Evolutionary conservation across 2,113 vertebrate genomes (phyloP).

Genomic region (Hepsetus odoe): DNA sequence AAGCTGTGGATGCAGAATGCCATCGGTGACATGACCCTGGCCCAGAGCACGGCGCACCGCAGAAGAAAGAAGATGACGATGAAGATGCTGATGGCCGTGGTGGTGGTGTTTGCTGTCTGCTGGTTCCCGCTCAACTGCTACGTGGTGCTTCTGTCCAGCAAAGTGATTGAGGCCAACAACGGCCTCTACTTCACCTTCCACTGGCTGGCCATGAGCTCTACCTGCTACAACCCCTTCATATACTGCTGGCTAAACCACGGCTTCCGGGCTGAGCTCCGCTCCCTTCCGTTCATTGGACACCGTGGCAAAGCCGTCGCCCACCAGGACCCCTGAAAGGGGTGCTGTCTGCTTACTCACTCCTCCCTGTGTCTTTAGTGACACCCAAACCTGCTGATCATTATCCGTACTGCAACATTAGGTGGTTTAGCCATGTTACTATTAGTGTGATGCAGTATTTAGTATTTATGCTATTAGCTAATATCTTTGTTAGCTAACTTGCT

Average conservation of each 20-base stretch:
- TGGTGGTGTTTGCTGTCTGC: slow-evolving; percentile 87
- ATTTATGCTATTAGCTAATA: no score
- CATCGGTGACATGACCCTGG: slow-evolving; percentile 79
- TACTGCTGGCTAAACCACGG: slow-evolving; percentile 94
- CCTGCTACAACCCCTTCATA: slow-evolving; percentile 96
- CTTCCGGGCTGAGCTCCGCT: slow-evolving; percentile 85
- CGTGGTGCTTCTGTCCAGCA: slow-evolving; percentile 89
- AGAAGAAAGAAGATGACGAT: slow-evolving; percentile 78
- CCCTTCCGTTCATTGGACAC: slow-evolving; percentile 58
- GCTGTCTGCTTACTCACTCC: background rate
- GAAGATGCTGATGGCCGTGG: slow-evolving; percentile 83
- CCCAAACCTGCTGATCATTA: no score
- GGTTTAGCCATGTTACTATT: no score
- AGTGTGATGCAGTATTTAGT: no score
- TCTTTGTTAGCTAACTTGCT: no score
- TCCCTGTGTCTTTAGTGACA: no score
- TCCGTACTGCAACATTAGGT: no score
- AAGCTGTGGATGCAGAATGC: slow-evolving; percentile 80
- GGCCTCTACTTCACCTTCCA: slow-evolving; percentile 91
- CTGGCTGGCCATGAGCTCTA: slow-evolving; percentile 95
- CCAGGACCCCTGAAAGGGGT: background rate
- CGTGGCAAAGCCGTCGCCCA: background rate
- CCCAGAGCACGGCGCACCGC: slow-evolving; percentile 74
- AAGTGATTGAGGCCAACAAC: slow-evolving; percentile 85
- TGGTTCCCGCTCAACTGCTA: slow-evolving; percentile 98